Conservation (phyloP, 2,888 invertebrate genomes). For the Coleophora deauratella region DNA sequence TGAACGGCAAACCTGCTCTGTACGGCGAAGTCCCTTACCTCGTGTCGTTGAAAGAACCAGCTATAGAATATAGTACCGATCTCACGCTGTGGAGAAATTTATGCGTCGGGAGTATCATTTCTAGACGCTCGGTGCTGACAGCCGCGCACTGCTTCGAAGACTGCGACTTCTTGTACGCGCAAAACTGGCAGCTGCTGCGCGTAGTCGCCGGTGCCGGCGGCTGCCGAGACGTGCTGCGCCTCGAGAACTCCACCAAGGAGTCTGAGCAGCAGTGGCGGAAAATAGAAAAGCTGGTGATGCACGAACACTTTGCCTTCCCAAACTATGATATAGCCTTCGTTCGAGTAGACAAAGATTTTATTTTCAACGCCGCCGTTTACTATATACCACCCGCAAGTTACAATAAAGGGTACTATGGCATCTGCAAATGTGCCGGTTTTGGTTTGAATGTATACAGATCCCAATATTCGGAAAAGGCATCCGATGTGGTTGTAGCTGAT, state of each 20-base stretch:
- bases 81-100: conserved; percentile 33
- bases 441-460: conserved; percentile 24
- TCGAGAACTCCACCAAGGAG: conserved; percentile 24
- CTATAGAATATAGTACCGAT: conserved; percentile 1
- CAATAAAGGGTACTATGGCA: conserved; percentile 24
- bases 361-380: conserved; percentile 24
- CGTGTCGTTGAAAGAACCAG: conserved; percentile 40
- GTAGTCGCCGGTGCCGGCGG: conserved; percentile 33
- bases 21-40: conserved; percentile 38
- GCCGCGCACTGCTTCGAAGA: conserved; percentile 56
- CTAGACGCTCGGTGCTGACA: conserved; percentile 29
- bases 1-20: conserved; percentile 32
- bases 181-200: conserved; percentile 23
- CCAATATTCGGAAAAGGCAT: conserved; percentile 14
- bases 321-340: conserved; percentile 40
- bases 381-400: conserved; percentile 21
- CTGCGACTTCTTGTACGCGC: conserved; percentile 28
- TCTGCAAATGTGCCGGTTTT: conserved; percentile 37
- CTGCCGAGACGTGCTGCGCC: conserved; percentile 18
- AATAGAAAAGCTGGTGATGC: conserved; percentile 18
- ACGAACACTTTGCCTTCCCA: conserved; percentile 27
- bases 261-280: conserved; percentile 24
- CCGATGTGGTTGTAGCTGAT: conserved; percentile 27
- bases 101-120: conserved; percentile 49
- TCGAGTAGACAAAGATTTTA: conserved; percentile 22